These are phyloP conservation scores for Eumerus sabulonum DNA, from an alignment of 2,888 invertebrate genomes.

Conservation along the genomic window DNA sequence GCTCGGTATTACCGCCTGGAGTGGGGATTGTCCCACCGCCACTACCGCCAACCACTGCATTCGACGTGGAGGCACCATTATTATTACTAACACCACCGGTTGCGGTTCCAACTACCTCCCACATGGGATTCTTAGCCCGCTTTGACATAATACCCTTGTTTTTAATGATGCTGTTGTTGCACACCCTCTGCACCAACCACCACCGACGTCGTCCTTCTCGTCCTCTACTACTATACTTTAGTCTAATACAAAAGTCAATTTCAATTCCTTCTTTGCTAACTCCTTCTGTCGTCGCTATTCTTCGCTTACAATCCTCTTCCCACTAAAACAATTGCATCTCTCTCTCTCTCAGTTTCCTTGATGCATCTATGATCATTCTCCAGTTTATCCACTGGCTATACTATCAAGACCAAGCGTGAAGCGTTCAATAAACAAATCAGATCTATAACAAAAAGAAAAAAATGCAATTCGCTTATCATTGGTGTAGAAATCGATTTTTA, in stretches of 20 bases:
- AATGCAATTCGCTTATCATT: slow-evolving; percentile 8
- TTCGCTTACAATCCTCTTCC: no score
- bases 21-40: slow-evolving; percentile 42
- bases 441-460: slow-evolving; percentile 32
- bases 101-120: slow-evolving; percentile 50
- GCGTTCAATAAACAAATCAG: slow-evolving; percentile 23
- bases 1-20: slow-evolving; percentile 49
- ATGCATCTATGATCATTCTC: slow-evolving; percentile 46
- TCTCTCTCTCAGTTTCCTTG: slow-evolving; percentile 8
- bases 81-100: slow-evolving; percentile 38
- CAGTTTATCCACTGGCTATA: not conserved
- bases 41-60: slow-evolving; percentile 51
- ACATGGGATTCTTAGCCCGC: slow-evolving; percentile 56
- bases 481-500: slow-evolving; percentile 51
- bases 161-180: no score
- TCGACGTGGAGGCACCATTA: slow-evolving; percentile 59
- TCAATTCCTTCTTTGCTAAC: no score
- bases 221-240: no score
- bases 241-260: no score
- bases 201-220: no score
- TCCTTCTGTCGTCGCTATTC: no score
- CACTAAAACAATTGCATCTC: slow-evolving; percentile 28
- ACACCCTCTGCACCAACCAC: no score
- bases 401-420: not conserved
- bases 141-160: slow-evolving; percentile 38